These are phyloP conservation scores for Andrena marginata DNA, from an alignment of 2,888 invertebrate genomes.

Conservation along the genomic window DNA sequence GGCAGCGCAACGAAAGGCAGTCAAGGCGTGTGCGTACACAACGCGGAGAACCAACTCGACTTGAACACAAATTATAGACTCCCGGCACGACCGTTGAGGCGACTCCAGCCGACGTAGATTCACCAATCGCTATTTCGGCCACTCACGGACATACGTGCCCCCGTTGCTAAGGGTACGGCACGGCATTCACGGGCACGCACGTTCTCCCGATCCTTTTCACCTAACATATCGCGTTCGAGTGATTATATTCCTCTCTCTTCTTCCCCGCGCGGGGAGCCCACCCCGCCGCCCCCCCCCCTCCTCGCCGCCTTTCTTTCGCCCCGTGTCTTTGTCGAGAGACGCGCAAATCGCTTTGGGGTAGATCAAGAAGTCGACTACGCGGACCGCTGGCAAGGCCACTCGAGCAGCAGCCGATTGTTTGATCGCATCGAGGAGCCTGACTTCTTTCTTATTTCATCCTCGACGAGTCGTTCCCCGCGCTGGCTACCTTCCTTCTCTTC, in stretches of 20 bases:
- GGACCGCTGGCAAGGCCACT: conserved; percentile 72
- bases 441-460: conserved; percentile 72
- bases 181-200: conserved; percentile 76
- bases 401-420: conserved; percentile 80
- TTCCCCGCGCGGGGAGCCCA: conserved; percentile 42
- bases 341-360: conserved; percentile 78
- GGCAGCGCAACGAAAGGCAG: conserved; percentile 76
- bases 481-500: conserved; percentile 31
- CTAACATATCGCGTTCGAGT: conserved; percentile 54
- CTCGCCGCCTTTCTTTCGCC: conserved; percentile 19
- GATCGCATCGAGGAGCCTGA: conserved; percentile 78
- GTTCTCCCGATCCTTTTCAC: conserved; percentile 76
- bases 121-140: conserved; percentile 68
- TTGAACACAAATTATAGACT: conserved; percentile 84
- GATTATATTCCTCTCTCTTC: conserved; percentile 52
- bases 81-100: conserved; percentile 81
- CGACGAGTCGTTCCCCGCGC: conserved; percentile 44
- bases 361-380: conserved; percentile 79
- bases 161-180: conserved; percentile 54
- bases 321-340: conserved; percentile 68
- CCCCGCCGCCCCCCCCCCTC: conserved; percentile 45
- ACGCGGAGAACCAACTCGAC: conserved; percentile 69
- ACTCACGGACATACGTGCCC: conserved; percentile 54
- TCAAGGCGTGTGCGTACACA: conserved; percentile 71
- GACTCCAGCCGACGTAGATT: conserved; percentile 64